Evolutionary conservation across 2,113 vertebrate genomes (phyloP), one percentile per base, ranked within the genome.

Genomic region (Boleophthalmus pectinirostris): DNA sequence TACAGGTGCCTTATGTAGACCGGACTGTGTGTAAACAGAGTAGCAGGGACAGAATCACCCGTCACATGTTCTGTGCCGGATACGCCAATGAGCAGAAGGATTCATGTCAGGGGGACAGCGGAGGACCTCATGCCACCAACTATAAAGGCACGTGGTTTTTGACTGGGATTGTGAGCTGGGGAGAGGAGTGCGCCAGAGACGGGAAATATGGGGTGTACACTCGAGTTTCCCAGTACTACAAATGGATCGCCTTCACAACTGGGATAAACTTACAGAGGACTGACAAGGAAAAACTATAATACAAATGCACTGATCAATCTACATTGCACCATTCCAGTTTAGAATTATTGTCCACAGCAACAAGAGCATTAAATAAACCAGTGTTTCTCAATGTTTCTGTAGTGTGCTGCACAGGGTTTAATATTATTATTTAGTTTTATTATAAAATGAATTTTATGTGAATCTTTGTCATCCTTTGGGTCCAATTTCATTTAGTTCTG

Each of bases 141-240:
- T 93, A 94, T 0, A 93, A 93, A 68, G 91, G 90, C 69, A 95
- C 93, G 7, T 96, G 90, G 94, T 99, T 98, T 79, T 92, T 99
- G 68, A 99, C 97, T 0, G 98, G 98, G 10, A 94, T 99, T 54
- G 93, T 97, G 70, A 99, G 98, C 90, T 99, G 98, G 98, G 98
- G 97, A 0, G 97, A 98, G 79, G 93, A 95, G 3, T 99, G 98
- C 2, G 98, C 97, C 75, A 79, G 85, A 63, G 90, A 94, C 0
- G 96, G 94, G 1, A 98, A 96, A 82, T 98, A 96, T 0, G 97
- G 98, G 68, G 35, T 99, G 82, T 99, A 99, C 89, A 99, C 98
- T 35, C 93, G 92, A 24, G 82, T 98, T 1, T 95, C 96, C 0
- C 81, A 69, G 8, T 99, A 96, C 24, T 86, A 93, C 25, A 53